These are phyloP conservation scores for Gallinago stenura DNA, from an alignment of 2,797 vertebrate genomes.

Conservation along the genomic window DNA sequence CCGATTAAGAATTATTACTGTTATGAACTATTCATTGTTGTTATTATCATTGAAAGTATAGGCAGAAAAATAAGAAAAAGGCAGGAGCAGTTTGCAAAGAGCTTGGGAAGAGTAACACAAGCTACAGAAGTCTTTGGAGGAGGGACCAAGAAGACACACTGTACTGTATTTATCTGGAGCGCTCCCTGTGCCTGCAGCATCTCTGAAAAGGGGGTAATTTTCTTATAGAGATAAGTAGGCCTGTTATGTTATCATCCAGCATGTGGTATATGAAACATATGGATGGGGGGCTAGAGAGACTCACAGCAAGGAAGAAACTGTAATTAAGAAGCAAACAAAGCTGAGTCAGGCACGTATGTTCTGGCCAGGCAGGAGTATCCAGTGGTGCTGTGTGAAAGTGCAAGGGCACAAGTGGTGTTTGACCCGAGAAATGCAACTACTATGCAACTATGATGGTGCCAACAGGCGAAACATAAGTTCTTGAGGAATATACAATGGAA, in stretches of 20 bases:
- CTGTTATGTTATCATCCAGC: not conserved
- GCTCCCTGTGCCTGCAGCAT: not conserved
- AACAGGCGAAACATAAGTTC: not conserved
- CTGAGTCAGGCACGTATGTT: not conserved
- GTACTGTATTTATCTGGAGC: not conserved
- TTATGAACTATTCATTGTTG: not conserved
- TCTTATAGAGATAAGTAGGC: not conserved
- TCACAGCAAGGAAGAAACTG: not conserved
- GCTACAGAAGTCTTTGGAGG: not conserved
- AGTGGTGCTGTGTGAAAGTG: not conserved
- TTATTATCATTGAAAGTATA: not conserved
- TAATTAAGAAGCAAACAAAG: constrained; percentile 19
- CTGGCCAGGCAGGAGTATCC: not conserved
- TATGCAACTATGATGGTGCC: not conserved
- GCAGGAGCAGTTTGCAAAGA: not conserved
- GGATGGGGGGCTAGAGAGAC: not conserved
- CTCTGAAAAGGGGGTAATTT: not conserved
- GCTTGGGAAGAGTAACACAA: not conserved
- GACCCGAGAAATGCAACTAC: not conserved
- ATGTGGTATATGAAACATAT: not conserved
- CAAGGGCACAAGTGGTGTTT: not conserved
- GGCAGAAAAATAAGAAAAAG: not conserved
- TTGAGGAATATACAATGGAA: not conserved
- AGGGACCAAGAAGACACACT: not conserved
- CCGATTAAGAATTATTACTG: not conserved